Evolutionary conservation across 2,888 invertebrate genomes (phyloP).

Genomic region (Anoncus sp.): DNA sequence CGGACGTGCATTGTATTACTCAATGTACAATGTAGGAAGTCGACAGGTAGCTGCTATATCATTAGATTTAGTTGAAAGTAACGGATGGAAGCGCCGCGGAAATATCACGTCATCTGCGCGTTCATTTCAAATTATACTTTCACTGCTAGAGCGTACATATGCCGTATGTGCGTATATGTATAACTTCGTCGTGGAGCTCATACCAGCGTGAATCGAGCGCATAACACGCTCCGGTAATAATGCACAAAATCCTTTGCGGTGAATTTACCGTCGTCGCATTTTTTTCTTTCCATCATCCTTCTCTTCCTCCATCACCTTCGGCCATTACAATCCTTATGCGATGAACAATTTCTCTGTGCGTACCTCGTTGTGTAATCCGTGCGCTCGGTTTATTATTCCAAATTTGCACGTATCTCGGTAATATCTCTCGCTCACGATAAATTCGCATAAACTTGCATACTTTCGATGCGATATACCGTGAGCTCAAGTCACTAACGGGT

Average conservation of each 20-base stretch:
- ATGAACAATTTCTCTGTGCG: conserved; percentile 55
- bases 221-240: conserved; percentile 64
- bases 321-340: conserved; percentile 52
- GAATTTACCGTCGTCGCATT: conserved; percentile 44
- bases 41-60: conserved; percentile 64
- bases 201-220: conserved; percentile 47
- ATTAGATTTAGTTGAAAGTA: conserved; percentile 68
- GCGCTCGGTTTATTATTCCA: conserved; percentile 36
- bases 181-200: background rate
- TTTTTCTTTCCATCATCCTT: conserved; percentile 28
- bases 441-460: conserved; percentile 13
- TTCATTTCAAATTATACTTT: conserved; percentile 68
- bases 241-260: conserved; percentile 57
- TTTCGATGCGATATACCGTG: conserved; percentile 23
- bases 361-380: conserved; percentile 52
- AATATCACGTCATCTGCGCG: conserved; percentile 67
- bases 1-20: conserved; percentile 63
- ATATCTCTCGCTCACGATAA: conserved; percentile 22
- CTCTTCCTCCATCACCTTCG: conserved; percentile 44
- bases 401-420: conserved; percentile 47
- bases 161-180: conserved; percentile 34
- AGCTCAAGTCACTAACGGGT: conserved; percentile 1
- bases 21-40: conserved; percentile 65
- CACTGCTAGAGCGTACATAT: conserved; percentile 56
- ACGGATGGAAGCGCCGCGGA: conserved; percentile 64